Percentiles rank a stretch among this genome's conserved stretches.
phyloP scores from a whole-genome alignment of 2,888 invertebrate species.

The Ceriagrion tenellum region DNA sequence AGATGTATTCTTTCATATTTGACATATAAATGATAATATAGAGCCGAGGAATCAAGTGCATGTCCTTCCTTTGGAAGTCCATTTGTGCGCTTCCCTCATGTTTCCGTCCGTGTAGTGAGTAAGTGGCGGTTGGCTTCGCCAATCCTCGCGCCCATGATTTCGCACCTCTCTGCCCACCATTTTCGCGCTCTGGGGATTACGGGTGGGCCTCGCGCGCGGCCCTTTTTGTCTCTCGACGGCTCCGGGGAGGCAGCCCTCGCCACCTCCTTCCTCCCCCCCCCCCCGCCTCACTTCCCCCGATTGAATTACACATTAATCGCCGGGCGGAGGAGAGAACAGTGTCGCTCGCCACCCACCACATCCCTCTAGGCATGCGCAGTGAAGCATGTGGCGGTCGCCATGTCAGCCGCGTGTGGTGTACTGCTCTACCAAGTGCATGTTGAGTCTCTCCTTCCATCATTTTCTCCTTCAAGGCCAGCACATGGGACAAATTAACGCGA shows the following conservation, averaged over 20 bases:
- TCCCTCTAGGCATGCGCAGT: not conserved
- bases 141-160: not conserved
- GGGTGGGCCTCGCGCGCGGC: not conserved
- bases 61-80: too few relatives aligned
- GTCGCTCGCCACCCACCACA: not conserved
- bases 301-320: conserved; percentile 16
- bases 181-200: not conserved
- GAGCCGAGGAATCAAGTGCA: too few relatives aligned
- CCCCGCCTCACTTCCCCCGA: not conserved
- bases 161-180: not conserved
- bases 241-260: not conserved
- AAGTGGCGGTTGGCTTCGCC: too few relatives aligned
- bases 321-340: not conserved
- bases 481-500: too few relatives aligned
- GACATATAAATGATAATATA: too few relatives aligned
- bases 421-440: not conserved
- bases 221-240: not conserved
- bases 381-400: conserved; percentile 7
- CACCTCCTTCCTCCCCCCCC: too few relatives aligned
- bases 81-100: too few relatives aligned
- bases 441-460: not conserved
- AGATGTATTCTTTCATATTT: too few relatives aligned
- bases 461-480: not conserved
- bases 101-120: too few relatives aligned
- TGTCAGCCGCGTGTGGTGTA: not conserved